Evolutionary conservation across 2,797 vertebrate species (phyloP), one percentile per base, ranked within the genome.

Genomic region (Rhodeus uyekii): DNA sequence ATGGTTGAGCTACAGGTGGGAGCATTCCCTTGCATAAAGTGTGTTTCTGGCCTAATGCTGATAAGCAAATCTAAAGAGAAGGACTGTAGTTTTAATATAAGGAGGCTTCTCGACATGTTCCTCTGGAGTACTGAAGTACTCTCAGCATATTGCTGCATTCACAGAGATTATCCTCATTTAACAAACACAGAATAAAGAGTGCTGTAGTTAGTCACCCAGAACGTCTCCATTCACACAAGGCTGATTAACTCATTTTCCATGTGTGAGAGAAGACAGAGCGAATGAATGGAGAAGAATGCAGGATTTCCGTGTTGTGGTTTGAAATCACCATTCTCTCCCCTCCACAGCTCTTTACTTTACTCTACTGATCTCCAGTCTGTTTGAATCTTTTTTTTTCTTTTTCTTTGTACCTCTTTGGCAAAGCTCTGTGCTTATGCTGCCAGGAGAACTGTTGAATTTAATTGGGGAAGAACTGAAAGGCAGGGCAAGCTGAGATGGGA

Each of bases 301-400:
- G 16, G 32, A 50, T 53, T 71, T 36, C 8, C 0, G 3, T 44
- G 42, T 53, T 71, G 72, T 68, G 58, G 34, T 83, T 83, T 34
- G 18, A 81, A 76, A 78, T 93, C 89, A 89, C 90, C 83, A 89
- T 92, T 91, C 89, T 90, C 90, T 89, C 88, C 82, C 87, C 86
- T 85, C 89, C 83, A 82, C 76, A 88, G 86, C 86, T 79, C 84
- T 89, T 92, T 90, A 92, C 92, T 93, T 93, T 91, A 90, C 90
- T 90, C 91, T 87, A 88, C 91, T 93, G 92, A 92, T 93, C 90
- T 87, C 61, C 89, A 88, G 90, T 92, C 90, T 89, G 90, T 89
- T 94, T 89, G 90, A 93, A 93, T 93, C 91, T 91, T 92, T 90
- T 91, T 90, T 91, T 90, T 92, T 92, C 90, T 90, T 92, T 91